Percentiles rank a stretch among this genome's conserved stretches.
These are phyloP conservation scores for Catagonus wagneri DNA, from an alignment of 2,113 vertebrate genomes.

Conservation along the genomic window DNA sequence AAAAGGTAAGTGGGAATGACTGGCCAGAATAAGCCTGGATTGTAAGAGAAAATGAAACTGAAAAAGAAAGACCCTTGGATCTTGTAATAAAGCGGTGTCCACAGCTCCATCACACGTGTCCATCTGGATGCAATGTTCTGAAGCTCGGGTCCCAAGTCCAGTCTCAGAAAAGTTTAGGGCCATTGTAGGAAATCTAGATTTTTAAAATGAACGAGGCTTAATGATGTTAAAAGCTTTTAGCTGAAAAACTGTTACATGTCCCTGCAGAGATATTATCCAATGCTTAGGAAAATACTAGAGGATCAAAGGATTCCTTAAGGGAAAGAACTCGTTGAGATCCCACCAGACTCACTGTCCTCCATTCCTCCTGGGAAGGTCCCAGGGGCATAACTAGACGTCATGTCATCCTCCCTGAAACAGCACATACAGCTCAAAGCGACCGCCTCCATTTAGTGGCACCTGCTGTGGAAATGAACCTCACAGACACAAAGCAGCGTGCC, in stretches of 20 bases:
- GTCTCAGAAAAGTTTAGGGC: neutral
- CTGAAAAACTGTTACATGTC: neutral
- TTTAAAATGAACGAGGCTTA: neutral
- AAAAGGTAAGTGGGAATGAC: neutral
- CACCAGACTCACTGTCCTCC: neutral
- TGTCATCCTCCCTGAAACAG: neutral
- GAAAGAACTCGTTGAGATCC: neutral
- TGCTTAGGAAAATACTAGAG: neutral
- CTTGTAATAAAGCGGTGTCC: neutral
- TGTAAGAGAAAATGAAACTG: neutral
- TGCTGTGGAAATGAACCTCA: neutral
- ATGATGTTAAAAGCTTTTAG: neutral
- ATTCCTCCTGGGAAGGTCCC: too few species aligned
- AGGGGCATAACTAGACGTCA: neutral
- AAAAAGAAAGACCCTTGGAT: neutral
- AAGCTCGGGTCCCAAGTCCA: accelerated
- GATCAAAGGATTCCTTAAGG: neutral
- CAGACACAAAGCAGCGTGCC: neutral
- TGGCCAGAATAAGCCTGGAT: neutral
- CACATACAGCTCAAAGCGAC: neutral
- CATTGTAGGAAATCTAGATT: accelerated
- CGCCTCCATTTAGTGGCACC: neutral
- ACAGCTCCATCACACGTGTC: neutral
- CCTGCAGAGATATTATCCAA: neutral
- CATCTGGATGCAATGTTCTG: neutral